Base-by-base conservation (phyloP, 2,888 invertebrate species). In the Calephelis perditalis region DNA sequence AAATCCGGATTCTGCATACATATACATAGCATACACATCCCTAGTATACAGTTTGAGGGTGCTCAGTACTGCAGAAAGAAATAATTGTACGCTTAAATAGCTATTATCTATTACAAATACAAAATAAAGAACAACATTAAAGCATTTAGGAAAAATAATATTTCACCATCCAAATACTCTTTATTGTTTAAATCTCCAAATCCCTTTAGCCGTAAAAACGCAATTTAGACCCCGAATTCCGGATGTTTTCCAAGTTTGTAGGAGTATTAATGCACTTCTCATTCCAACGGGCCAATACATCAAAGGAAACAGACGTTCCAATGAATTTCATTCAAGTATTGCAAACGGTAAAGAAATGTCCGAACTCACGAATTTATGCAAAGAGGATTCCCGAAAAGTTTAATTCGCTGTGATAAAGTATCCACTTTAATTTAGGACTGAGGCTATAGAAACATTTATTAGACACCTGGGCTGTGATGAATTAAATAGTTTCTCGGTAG, bases 301-400 rank as follows among this genome's bases (percentile, higher is more conserved):
- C 52, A 52, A 52, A 52, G 11, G 52, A 52, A 52, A 52, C 11
- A 36, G 35, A 5, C 35, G 11, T 52, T 54, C 52, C 52, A 54
- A 54, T 52, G 26, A 52, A 52, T 52, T 52, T 52, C 52, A 52
- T 35, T 52, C 35, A 52, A 52, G 9, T 52, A 10, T 52, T 35
- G 10, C 52, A 6, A 52, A 52, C 26, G 26, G 12, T 11, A 11
- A 52, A 52, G 52, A 52, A 35, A 35, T 10, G 52, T 40, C 52
- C 52, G 35, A 52, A 26, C 35, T 52, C 52, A n/a, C 10, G 52
- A 35, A 52, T 52, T 52, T 52, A 52, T 35, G 52, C 35, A 52
- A 52, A 52, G 52, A 11, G 52, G 52, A 52, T 52, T 52, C 35
- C 52, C 35, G 35, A 52, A 35, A 52, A 35, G 26, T 52, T 11